A percentile compares a stretch with the other conserved stretches of the same genome.
Conservation (phyloP, 2,888 invertebrate genomes). For the Metallyticus violacea region DNA sequence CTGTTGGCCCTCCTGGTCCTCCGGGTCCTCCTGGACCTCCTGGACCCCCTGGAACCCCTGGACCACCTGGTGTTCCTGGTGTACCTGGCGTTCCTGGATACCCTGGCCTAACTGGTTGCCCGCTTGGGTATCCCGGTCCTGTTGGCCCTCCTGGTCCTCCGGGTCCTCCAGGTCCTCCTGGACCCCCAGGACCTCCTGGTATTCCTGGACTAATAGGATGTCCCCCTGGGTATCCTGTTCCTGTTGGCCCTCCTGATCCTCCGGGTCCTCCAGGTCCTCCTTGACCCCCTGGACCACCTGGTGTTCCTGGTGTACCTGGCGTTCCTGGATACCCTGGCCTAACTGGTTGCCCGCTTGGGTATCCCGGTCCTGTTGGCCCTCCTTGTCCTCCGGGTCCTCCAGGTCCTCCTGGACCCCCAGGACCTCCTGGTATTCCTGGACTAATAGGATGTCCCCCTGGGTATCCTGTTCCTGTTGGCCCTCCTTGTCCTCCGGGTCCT, state of each 20-base stretch:
- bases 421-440: conserved; percentile 34
- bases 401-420: conserved; percentile 18
- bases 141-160: conserved; percentile 37
- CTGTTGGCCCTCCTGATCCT: conserved; percentile 35
- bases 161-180: not conserved
- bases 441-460: no score
- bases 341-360: conserved; percentile 39
- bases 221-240: conserved; percentile 42
- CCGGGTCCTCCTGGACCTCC: conserved; percentile 37
- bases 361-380: conserved; percentile 26
- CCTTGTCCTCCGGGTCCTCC: conserved; percentile 29
- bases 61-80: conserved; percentile 39
- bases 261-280: conserved; percentile 36
- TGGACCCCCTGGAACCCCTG: conserved; percentile 36
- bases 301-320: conserved; percentile 37
- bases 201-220: conserved; percentile 32
- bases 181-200: conserved; percentile 32
- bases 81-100: conserved; percentile 33
- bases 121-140: conserved; percentile 38
- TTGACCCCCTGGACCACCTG: conserved; percentile 30
- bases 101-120: conserved; percentile 20
- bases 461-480: conserved; percentile 24
- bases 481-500: conserved; percentile 35
- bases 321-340: conserved; percentile 40
- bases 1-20: conserved; percentile 34